phyloP scores from a whole-genome alignment of 1,140 invertebrate genomes.

The Belonocnema kinseyi region DNA sequence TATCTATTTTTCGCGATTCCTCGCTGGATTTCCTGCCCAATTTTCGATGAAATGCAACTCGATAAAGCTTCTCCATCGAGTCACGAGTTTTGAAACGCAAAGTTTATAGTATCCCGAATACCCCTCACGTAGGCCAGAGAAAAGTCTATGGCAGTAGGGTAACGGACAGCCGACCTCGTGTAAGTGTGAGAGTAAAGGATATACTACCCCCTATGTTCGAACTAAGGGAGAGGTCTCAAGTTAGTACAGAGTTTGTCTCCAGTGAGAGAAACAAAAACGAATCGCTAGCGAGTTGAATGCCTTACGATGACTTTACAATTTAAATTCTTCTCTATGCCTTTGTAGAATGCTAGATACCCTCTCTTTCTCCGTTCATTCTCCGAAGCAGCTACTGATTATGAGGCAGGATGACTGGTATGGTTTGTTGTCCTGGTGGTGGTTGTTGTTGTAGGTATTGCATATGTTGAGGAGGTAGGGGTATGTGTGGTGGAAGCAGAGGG shows the following conservation, averaged over 20 bases:
- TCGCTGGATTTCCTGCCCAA: not conserved
- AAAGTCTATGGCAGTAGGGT: slow-evolving; percentile 6
- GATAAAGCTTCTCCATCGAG: not conserved
- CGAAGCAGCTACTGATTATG: slow-evolving; percentile 73
- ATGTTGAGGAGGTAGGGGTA: slow-evolving; percentile 75
- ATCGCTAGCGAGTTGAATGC: slow-evolving; percentile 25
- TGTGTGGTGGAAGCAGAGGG: slow-evolving; percentile 77
- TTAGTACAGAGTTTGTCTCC: not conserved
- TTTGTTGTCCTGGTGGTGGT: slow-evolving; percentile 75
- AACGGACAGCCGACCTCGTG: not conserved
- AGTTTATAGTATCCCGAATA: no score
- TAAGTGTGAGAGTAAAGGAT: not conserved
- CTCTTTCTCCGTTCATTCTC: slow-evolving; percentile 54
- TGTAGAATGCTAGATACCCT: slow-evolving; percentile 59
- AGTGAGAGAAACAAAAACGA: slow-evolving; percentile 10
- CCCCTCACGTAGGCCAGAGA: not conserved
- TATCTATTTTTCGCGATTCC: not conserved
- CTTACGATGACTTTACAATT: slow-evolving; percentile 54
- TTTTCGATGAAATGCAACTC: not conserved
- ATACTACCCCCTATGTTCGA: no score
- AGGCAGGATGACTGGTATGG: slow-evolving; percentile 75
- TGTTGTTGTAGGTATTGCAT: slow-evolving; percentile 76
- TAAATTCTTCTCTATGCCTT: slow-evolving; percentile 49
- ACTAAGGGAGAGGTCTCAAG: no score
- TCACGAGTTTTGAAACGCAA: not conserved